Percentiles rank a stretch among this genome's conserved stretches.
These are phyloP conservation scores for Drosophila parvula DNA, from an alignment of 1,140 invertebrate species.

Conservation along the genomic window DNA sequence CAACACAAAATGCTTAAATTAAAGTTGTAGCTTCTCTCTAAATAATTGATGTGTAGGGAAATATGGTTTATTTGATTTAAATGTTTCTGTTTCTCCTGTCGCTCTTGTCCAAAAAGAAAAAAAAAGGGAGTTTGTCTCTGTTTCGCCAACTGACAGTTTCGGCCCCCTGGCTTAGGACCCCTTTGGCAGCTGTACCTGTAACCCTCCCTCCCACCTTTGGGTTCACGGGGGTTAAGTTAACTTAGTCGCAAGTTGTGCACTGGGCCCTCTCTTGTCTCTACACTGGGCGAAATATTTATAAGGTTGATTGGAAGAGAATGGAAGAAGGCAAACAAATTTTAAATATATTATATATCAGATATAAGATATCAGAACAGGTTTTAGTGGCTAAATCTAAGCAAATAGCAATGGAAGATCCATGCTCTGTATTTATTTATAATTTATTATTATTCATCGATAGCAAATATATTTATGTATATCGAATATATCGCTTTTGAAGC, in stretches of 20 bases:
- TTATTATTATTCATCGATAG: neutral
- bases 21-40: slow-evolving; percentile 7
- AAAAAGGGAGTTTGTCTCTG: slow-evolving; percentile 2
- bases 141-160: slow-evolving; percentile 30
- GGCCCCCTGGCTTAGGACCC: slow-evolving; percentile 14
- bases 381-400: no score
- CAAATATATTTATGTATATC: neutral
- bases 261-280: neutral
- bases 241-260: slow-evolving; percentile 34
- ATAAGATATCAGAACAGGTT: no score
- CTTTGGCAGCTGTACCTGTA: slow-evolving; percentile 18
- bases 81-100: slow-evolving; percentile 33
- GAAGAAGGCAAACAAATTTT: neutral
- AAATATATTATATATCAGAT: neutral
- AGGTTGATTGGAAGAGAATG: neutral
- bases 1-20: neutral
- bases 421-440: neutral
- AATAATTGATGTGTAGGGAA: slow-evolving; percentile 24
- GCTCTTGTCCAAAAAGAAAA: no score
- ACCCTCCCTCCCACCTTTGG: neutral
- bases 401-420: no score
- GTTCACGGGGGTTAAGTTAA: slow-evolving; percentile 36
- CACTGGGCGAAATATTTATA: neutral
- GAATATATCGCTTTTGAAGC: no score
- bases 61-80: slow-evolving; percentile 28